Conservation (phyloP, 2,113 vertebrate genomes). For the Poeciliopsis turrubarensis region DNA sequence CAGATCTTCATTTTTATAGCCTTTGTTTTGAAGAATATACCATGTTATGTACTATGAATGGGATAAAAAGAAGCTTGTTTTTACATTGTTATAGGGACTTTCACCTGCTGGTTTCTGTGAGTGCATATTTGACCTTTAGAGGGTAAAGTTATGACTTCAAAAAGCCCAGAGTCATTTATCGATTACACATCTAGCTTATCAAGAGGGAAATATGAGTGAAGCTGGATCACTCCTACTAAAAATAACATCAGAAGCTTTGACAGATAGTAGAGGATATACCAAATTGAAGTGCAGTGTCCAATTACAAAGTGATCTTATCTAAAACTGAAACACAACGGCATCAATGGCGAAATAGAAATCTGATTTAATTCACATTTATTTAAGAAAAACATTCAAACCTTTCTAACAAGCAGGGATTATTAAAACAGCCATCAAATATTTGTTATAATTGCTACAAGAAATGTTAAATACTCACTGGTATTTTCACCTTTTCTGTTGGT, state of each 20-base stretch:
- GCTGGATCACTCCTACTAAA: background rate
- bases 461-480: background rate
- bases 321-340: background rate
- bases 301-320: conserved; percentile 5
- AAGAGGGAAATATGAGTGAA: background rate
- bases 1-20: conserved; percentile 1
- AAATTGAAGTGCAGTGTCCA: background rate
- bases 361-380: background rate
- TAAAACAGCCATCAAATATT: background rate
- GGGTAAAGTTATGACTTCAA: background rate
- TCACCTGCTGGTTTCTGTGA: background rate
- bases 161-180: background rate
- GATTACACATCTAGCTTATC: conserved; percentile 2
- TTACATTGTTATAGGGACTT: background rate
- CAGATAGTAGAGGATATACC: background rate
- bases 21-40: background rate
- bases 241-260: background rate
- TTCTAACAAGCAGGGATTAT: background rate
- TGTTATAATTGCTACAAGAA: background rate
- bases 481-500: background rate
- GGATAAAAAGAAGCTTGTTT: background rate
- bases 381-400: too few relatives aligned
- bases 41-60: background rate
- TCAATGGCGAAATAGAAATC: background rate
- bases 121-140: background rate